Evolutionary conservation across 1,140 invertebrate species (phyloP).

Genomic region (Penaeus chinensis): DNA sequence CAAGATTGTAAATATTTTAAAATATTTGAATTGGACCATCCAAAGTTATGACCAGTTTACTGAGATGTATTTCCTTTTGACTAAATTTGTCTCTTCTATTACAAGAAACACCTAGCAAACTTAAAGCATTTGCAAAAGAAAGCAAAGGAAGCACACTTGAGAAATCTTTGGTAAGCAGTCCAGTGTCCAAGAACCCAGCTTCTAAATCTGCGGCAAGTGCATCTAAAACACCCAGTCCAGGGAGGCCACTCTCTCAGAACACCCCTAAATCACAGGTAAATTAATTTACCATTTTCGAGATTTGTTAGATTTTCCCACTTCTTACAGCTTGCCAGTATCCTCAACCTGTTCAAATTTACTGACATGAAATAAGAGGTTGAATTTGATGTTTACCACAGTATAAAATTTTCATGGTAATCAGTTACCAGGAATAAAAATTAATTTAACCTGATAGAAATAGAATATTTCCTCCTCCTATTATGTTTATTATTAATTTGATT

Average conservation of each 20-base stretch:
- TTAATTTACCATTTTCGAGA: neutral
- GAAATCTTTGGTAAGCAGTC: neutral
- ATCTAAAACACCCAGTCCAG: constrained; percentile 27
- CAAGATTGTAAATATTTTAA: no score
- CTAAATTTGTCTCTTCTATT: neutral
- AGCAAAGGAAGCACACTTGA: neutral
- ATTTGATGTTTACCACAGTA: no score
- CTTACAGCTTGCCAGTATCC: no score
- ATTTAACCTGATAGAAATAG: no score
- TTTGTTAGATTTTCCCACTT: neutral
- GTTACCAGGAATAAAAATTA: no score
- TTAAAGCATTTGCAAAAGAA: constrained; percentile 21
- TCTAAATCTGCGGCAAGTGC: neutral
- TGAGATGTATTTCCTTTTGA: neutral
- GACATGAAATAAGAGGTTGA: no score
- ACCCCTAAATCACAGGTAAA: neutral
- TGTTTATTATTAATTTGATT: no score
- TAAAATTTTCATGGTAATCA: no score
- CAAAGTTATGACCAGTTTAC: neutral
- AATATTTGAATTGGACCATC: neutral
- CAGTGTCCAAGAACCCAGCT: neutral
- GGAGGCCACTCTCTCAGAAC: neutral
- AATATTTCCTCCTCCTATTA: no score
- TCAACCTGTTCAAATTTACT: no score
- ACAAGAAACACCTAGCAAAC: constrained; percentile 3